Percentiles rank a stretch among this genome's conserved stretches.
These are phyloP conservation scores for Muscina levida DNA, from an alignment of 2,888 invertebrate genomes.

Conservation along the genomic window DNA sequence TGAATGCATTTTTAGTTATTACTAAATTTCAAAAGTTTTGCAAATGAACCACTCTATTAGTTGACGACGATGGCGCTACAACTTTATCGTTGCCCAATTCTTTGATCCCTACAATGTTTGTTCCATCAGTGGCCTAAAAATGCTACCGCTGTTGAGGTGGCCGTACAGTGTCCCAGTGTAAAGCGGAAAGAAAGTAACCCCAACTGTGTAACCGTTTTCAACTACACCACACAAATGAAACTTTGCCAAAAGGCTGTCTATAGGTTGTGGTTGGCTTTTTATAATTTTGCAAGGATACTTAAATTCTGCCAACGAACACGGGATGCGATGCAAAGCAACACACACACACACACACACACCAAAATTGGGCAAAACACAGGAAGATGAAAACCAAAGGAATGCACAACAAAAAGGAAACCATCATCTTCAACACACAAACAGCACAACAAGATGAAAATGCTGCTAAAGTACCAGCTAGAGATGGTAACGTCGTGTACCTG, in stretches of 20 bases:
- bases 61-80: too few species aligned
- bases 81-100: conserved; percentile 4
- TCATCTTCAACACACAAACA: conserved; percentile 15
- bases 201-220: not conserved
- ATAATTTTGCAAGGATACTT: conserved; percentile 29
- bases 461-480: conserved; percentile 2
- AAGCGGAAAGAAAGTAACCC: not conserved
- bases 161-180: not conserved
- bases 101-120: not conserved
- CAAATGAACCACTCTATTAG: too few species aligned
- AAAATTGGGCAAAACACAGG: not conserved
- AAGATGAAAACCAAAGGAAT: conserved; percentile 30
- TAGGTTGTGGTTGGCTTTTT: conserved; percentile 14
- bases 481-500: not conserved
- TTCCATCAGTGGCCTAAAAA: not conserved
- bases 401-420: not conserved
- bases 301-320: conserved; percentile 17
- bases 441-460: conserved; percentile 19
- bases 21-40: too few species aligned
- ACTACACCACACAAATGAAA: too few species aligned
- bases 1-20: too few species aligned
- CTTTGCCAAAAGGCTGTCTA: conserved; percentile 31
- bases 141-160: not conserved
- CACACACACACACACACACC: too few species aligned
- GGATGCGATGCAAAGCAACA: conserved; percentile 10